These are phyloP conservation scores for Momotus momota DNA, from an alignment of 2,797 vertebrate genomes.

Conservation along the genomic window DNA sequence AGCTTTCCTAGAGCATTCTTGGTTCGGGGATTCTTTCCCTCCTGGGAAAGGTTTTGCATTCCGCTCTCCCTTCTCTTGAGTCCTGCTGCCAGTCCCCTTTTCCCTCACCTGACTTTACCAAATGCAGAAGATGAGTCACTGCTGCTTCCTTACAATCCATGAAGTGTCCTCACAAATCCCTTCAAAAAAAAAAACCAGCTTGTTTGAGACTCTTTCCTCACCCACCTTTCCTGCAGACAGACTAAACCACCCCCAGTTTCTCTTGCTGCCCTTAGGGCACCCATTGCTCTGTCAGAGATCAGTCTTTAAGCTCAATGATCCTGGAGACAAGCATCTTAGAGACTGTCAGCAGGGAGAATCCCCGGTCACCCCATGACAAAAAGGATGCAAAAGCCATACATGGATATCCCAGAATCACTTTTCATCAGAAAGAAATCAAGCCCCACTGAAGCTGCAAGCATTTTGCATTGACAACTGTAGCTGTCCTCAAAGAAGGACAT, in stretches of 20 bases:
- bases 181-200: neutral
- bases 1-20: neutral
- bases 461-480: neutral
- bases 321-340: rapidly evolving
- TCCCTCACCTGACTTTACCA: neutral
- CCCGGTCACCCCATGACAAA: rapidly evolving
- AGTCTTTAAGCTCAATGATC: neutral
- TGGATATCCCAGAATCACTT: neutral
- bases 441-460: neutral
- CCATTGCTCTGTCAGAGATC: neutral
- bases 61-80: neutral
- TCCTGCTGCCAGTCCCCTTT: neutral
- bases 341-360: neutral
- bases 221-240: neutral
- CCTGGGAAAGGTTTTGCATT: neutral
- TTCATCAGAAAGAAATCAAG: neutral
- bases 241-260: neutral
- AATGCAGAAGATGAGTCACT: neutral
- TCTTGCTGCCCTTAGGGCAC: neutral
- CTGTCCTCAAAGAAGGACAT: neutral
- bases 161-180: neutral
- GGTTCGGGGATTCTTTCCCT: neutral
- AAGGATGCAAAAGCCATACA: rapidly evolving
- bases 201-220: neutral
- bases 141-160: neutral